These are phyloP conservation scores for Ormyrus nitidulus DNA, from an alignment of 2,888 invertebrate genomes.

Conservation along the genomic window DNA sequence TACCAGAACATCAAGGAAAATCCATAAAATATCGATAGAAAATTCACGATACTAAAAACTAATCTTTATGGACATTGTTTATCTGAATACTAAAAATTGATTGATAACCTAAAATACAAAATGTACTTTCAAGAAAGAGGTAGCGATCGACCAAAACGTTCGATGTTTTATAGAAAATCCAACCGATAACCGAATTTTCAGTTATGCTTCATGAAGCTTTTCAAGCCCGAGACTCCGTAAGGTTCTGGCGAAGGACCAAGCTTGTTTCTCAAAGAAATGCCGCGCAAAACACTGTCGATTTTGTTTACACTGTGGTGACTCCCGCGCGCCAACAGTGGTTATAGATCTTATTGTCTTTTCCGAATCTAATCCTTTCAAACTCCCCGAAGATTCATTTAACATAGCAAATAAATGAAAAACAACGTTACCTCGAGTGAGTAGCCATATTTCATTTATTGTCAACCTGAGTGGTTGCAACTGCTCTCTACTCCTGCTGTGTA, in stretches of 20 bases:
- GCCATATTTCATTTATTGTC: constrained; percentile 77
- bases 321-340: neutral
- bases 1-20: too few relatives aligned
- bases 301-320: constrained; percentile 23
- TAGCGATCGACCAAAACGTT: too few relatives aligned
- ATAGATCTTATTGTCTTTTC: neutral
- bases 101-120: too few relatives aligned
- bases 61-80: too few relatives aligned
- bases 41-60: too few relatives aligned
- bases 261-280: neutral
- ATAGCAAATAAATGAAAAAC: constrained; percentile 37
- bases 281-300: neutral
- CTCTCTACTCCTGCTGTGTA: constrained; percentile 17
- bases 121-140: too few relatives aligned
- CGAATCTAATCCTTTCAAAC: neutral
- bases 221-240: neutral
- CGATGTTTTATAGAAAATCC: too few relatives aligned
- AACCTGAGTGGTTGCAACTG: constrained; percentile 40
- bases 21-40: too few relatives aligned
- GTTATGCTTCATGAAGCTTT: too few relatives aligned
- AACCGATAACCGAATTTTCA: too few relatives aligned
- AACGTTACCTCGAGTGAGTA: constrained; percentile 82
- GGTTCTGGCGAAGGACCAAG: neutral
- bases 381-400: neutral
- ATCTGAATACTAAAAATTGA: too few relatives aligned